Evolutionary conservation across 2,113 vertebrate species (phyloP), one percentile per base, ranked within the genome.

Genomic region (Proterorhinus semilunaris): DNA sequence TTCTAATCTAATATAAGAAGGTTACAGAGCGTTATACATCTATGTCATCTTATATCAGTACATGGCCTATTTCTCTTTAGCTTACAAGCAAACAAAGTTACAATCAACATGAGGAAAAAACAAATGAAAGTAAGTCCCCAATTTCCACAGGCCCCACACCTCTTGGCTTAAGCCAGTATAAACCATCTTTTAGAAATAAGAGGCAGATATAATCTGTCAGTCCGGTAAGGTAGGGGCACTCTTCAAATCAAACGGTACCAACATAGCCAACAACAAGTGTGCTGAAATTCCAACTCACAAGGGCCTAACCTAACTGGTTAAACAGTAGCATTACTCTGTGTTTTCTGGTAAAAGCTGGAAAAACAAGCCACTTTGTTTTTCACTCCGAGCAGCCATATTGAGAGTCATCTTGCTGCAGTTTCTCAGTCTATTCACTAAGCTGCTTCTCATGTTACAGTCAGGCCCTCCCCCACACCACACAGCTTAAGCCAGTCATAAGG

Each of bases 401-500:
- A 78, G 76, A 87, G 74, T 74, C 83, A 66, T 48, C 83, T 83
- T 57, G 73, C 87, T 85, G 90, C 84, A 84, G 88, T 68, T 80
- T 82, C 55, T 58, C 87, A 87, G 81, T 81, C 85, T 81, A 89
- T 91, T 92, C 85, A 90, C 92, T 92, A 94, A 94, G 95, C 95
- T 93, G 92, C 72, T 95, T 92, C 94, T 96, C 93, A 85, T 94
- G 93, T 98, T 95, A 95, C 94, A 85, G 55, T 59, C 69, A n/a
- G 81, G 76, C 84, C 91, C 88, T 69, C 94, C 91, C 77, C 92
- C 92, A 90, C 93, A 81, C 88, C 88, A 92, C 93, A 93, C 91
- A 94, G 95, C 94, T 95, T 96, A 94, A 96, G 94, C 95, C 96
- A 97, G 94, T 96, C 93, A 94, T 94, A 91, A 89, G 93, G 93